phyloP scores from a whole-genome alignment of 1,140 invertebrate genomes.

The Phymastichus coffea region DNA sequence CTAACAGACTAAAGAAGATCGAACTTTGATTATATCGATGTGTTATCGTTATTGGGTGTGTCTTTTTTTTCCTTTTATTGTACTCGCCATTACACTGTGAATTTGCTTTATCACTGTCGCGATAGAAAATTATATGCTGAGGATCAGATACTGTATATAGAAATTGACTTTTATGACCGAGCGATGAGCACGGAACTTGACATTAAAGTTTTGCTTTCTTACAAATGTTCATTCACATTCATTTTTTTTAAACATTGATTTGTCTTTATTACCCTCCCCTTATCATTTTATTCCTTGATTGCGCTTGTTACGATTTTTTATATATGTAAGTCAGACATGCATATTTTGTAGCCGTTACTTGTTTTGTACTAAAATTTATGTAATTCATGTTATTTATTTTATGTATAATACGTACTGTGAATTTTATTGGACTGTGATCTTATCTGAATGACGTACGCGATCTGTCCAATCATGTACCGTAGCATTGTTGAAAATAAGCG shows the following conservation, averaged over 20 bases:
- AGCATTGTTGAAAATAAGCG: too few relatives aligned
- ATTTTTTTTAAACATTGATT: too few relatives aligned
- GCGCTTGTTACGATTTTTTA: conserved; percentile 1
- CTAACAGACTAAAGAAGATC: background rate
- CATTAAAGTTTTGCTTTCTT: conserved; percentile 29
- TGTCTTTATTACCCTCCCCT: conserved; percentile 9
- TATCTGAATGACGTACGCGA: background rate
- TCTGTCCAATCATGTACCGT: background rate
- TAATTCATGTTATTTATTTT: conserved; percentile 3
- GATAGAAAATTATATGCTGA: too few relatives aligned
- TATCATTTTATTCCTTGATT: conserved; percentile 21
- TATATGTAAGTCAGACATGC: too few relatives aligned
- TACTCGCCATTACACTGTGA: too few relatives aligned
- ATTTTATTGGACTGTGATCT: conserved; percentile 12
- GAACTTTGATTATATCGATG: conserved; percentile 1
- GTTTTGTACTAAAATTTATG: too few relatives aligned
- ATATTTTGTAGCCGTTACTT: background rate
- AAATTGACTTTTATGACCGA: conserved; percentile 12
- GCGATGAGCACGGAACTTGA: conserved; percentile 13
- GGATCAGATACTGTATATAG: too few relatives aligned
- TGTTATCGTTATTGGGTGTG: background rate
- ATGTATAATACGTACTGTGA: background rate
- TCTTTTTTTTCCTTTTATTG: conserved; percentile 17
- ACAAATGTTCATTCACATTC: conserved; percentile 23
- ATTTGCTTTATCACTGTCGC: too few relatives aligned